Evolutionary conservation across 2,113 vertebrate species (phyloP), one percentile per base, ranked within the genome.

Genomic region (Pteronura brasiliensis): DNA sequence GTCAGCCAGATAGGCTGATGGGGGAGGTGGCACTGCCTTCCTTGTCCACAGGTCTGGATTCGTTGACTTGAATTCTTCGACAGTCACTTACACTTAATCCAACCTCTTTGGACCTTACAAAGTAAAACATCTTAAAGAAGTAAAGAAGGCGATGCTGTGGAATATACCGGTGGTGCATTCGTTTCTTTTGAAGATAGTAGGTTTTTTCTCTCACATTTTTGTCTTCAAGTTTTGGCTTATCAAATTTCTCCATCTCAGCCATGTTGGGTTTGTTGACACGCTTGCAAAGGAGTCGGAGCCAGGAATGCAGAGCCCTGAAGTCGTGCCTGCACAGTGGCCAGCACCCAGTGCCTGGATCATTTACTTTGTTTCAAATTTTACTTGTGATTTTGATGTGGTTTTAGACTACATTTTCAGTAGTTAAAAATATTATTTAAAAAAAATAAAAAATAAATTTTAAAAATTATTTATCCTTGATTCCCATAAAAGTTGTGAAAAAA

Each of bases 301-400:
- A 42, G 71, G 8, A 74, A 36, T 1, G 10, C 21, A 5, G 36
- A 23, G 5, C 71, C 23, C 2, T 0, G 4, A 6, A 39, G 21
- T 39, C 5, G 1, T 2, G 10, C 36, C 21, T 13, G 36, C 10
- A 0, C 36, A 39, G 11, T 39, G 69, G 69, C 36, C 36, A 21
- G n/a, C 4, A 6, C 11, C 71, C 36, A 42, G 21, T 74, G 71
- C 36, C 21, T 59, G 27, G 23, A 39, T 55, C 12, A 18, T 59
- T 39, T 61, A 61, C 71, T 52, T 57, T 67, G 47, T 91, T 57
- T 15, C 63, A 82, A 31, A 57, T 17, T 42, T 65, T 29, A n/a
- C 27, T 21, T 92, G 44, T 17, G 21, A 57, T 71, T 71, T 71
- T n/a, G 29, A 65, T 65, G 29, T 65, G 27, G 12, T 31, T 63